Evolutionary conservation across 2,888 invertebrate genomes (phyloP).

Genomic region (Caenorhabditis macrosperma): DNA sequence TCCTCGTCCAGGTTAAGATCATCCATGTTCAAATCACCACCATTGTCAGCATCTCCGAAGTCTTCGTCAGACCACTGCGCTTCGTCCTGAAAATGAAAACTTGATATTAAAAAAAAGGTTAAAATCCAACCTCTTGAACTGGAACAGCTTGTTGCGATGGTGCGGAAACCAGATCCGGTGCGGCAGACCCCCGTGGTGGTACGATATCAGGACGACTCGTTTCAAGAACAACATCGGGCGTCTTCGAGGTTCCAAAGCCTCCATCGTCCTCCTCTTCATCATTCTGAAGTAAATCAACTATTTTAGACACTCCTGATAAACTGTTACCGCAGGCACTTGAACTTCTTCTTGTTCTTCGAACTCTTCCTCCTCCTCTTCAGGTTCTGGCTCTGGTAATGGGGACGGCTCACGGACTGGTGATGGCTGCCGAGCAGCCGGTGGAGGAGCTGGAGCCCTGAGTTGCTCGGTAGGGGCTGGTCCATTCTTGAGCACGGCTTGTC

Average conservation of each 20-base stretch:
- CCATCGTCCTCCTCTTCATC: conserved; percentile 23
- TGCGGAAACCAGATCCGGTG: conserved; percentile 58
- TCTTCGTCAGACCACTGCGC: conserved; percentile 71
- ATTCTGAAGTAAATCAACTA: conserved; percentile 7
- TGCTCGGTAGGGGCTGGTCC: conserved; percentile 9
- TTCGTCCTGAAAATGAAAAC: conserved; percentile 51
- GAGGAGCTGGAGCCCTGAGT: conserved; percentile 8
- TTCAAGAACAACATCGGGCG: conserved; percentile 54
- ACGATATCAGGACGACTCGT: conserved; percentile 61
- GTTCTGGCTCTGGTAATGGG: conserved; percentile 26
- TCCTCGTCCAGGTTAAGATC: conserved; percentile 76
- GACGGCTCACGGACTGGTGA: conserved; percentile 43
- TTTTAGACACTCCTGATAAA: neutral
- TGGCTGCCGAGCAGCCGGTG: conserved; percentile 39
- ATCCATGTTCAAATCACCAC: conserved; percentile 74
- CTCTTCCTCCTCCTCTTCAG: conserved; percentile 47
- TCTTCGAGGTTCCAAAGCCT: conserved; percentile 25
- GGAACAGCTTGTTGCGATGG: conserved; percentile 2
- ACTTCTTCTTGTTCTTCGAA: conserved; percentile 39
- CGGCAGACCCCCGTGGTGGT: conserved; percentile 48
- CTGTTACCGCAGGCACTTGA: conserved; percentile 34
- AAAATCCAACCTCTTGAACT: conserved; percentile 9
- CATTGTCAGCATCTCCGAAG: conserved; percentile 70
- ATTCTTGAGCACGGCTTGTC: conserved; percentile 61
- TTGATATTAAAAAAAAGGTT: neutral